Conservation (phyloP, 2,113 vertebrate species). For the Oophaga pumilio region DNA sequence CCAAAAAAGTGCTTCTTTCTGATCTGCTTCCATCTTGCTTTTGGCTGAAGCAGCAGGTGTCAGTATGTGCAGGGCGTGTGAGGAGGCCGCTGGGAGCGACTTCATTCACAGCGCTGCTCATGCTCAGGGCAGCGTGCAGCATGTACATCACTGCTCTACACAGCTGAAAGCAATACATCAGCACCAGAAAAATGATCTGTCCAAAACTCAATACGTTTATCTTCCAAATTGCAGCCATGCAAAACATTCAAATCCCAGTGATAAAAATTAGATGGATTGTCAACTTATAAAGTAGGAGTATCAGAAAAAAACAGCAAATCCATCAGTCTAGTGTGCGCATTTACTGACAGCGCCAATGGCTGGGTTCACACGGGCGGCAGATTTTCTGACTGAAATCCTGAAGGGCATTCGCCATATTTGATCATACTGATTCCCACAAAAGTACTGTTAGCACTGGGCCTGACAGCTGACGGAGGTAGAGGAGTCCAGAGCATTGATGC, state of each 20-base stretch:
- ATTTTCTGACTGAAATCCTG: too few relatives aligned
- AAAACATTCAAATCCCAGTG: background rate
- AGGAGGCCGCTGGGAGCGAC: background rate
- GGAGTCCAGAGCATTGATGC: too few relatives aligned
- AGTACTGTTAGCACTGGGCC: background rate
- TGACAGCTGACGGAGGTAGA: too few relatives aligned
- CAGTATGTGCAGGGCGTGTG: slow-evolving; percentile 7
- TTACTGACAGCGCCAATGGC: too few relatives aligned
- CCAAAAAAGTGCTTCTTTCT: slow-evolving; percentile 47
- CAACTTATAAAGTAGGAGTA: background rate
- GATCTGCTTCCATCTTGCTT: slow-evolving; percentile 50
- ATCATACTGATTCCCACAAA: background rate
- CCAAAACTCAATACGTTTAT: background rate
- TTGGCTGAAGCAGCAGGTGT: slow-evolving; percentile 35
- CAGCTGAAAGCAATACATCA: slow-evolving; percentile 15
- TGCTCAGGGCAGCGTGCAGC: background rate
- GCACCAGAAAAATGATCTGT: background rate
- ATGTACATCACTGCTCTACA: background rate
- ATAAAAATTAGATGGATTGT: background rate
- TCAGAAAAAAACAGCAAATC: background rate
- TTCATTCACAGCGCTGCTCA: background rate
- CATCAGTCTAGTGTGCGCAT: too few relatives aligned
- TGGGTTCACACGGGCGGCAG: too few relatives aligned
- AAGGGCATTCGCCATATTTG: too few relatives aligned
- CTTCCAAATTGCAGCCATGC: background rate